Evolutionary conservation across 2,888 invertebrate species (phyloP).

Genomic region (Drosophila multiciliata): DNA sequence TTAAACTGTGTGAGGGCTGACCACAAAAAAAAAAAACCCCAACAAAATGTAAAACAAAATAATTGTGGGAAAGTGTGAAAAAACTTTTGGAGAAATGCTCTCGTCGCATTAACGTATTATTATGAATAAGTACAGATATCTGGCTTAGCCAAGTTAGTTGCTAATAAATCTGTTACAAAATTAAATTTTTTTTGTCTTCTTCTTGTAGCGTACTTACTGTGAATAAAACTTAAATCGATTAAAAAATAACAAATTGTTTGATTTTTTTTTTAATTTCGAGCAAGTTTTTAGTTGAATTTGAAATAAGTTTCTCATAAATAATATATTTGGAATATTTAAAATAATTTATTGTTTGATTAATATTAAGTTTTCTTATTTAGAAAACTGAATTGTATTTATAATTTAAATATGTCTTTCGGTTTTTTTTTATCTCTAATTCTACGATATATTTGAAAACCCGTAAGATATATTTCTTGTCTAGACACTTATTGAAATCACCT

Average conservation of each 20-base stretch:
- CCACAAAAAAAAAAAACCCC: not conserved
- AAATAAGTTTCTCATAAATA: not conserved
- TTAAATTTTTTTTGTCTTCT: not conserved
- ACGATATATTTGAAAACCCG: not conserved
- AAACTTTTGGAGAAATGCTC: not conserved
- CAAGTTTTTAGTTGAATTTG: not conserved
- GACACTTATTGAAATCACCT: not conserved
- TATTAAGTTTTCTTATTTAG: not conserved
- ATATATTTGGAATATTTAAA: not conserved
- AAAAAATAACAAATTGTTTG: not conserved
- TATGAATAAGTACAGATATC: not conserved
- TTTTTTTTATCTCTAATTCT: not conserved
- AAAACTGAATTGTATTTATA: not conserved
- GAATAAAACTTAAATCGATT: not conserved
- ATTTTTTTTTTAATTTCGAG: not conserved
- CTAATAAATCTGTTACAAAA: not conserved
- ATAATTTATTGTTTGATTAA: not conserved
- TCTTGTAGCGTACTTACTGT: not conserved
- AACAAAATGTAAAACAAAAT: not conserved
- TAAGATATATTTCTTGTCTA: not conserved
- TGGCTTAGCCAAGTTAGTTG: not conserved
- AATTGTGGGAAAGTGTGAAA: not conserved
- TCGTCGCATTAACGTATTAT: not conserved
- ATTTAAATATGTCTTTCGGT: not conserved
- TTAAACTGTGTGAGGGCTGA: not conserved